Percentiles rank a stretch among this genome's conserved stretches.
Conservation (phyloP, 2,113 vertebrate genomes). For the Myxocyprinus asiaticus region DNA sequence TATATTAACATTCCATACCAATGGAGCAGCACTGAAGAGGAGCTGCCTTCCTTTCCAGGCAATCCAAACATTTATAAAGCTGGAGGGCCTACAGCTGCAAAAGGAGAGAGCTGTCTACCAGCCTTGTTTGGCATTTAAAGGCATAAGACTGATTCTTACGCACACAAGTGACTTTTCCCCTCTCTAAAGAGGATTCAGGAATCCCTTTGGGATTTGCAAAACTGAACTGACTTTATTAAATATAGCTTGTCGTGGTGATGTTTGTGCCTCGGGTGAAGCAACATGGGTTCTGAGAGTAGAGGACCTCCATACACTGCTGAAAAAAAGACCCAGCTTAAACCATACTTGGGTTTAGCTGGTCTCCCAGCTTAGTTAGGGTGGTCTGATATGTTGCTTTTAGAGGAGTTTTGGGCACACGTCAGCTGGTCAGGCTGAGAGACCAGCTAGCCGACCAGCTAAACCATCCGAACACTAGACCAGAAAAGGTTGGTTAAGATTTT, state of each 20-base stretch:
- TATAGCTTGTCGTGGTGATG: not conserved
- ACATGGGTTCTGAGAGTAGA: too few relatives aligned
- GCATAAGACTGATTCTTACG: not conserved
- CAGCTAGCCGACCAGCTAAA: too few relatives aligned
- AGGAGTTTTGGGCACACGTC: too few relatives aligned
- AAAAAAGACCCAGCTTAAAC: too few relatives aligned
- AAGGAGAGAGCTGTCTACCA: conserved; percentile 20
- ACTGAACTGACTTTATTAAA: not conserved
- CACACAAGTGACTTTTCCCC: not conserved
- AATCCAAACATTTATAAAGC: conserved; percentile 42
- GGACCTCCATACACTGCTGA: too few relatives aligned
- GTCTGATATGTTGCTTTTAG: too few relatives aligned
- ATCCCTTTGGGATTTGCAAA: not conserved
- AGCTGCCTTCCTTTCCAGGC: conserved; percentile 28
- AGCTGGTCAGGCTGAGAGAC: too few relatives aligned
- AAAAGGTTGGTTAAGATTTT: too few relatives aligned
- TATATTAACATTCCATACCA: not conserved
- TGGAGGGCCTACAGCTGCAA: conserved; percentile 17
- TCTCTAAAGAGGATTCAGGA: not conserved
- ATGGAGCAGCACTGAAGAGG: conserved; percentile 4
- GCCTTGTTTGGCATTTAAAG: conserved; percentile 37
- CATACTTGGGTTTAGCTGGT: too few relatives aligned
- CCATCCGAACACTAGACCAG: too few relatives aligned
- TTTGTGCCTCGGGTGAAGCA: not conserved
- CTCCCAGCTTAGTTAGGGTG: too few relatives aligned